Evolutionary conservation across 2,888 invertebrate genomes (phyloP).

Genomic region (Trissonchulus latispiculum): DNA sequence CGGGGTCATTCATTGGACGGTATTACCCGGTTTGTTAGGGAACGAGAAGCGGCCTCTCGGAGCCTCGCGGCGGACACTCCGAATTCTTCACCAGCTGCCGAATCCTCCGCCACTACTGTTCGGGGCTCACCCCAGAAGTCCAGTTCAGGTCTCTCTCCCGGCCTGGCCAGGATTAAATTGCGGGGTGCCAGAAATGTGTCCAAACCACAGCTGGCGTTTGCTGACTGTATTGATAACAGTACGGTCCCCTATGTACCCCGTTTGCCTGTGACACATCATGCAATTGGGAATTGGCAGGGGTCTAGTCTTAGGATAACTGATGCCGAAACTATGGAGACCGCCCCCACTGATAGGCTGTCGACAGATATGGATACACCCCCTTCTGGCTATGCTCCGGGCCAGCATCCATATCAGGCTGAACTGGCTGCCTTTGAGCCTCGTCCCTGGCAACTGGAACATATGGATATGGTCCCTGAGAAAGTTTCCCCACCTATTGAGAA

Average conservation of each 20-base stretch:
- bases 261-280: conserved; percentile 30
- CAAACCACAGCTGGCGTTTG: conserved; percentile 18
- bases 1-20: too few species aligned
- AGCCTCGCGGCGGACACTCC: background rate
- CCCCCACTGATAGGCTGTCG: background rate
- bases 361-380: background rate
- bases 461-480: background rate
- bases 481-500: conserved; percentile 50
- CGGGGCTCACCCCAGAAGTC: background rate
- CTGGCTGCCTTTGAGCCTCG: conserved; percentile 30
- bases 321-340: background rate
- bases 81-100: background rate
- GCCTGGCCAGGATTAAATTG: background rate
- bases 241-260: conserved; percentile 30
- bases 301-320: background rate
- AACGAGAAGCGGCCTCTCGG: background rate
- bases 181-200: background rate
- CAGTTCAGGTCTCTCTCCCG: too few species aligned
- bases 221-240: conserved; percentile 28
- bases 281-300: background rate
- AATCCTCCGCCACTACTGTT: background rate
- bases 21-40: too few species aligned
- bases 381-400: too few species aligned
- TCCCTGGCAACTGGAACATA: conserved; percentile 19
- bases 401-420: conserved; percentile 36